Base-by-base conservation (phyloP, 1,140 invertebrate genomes). In the Maconellicoccus hirsutus region DNA sequence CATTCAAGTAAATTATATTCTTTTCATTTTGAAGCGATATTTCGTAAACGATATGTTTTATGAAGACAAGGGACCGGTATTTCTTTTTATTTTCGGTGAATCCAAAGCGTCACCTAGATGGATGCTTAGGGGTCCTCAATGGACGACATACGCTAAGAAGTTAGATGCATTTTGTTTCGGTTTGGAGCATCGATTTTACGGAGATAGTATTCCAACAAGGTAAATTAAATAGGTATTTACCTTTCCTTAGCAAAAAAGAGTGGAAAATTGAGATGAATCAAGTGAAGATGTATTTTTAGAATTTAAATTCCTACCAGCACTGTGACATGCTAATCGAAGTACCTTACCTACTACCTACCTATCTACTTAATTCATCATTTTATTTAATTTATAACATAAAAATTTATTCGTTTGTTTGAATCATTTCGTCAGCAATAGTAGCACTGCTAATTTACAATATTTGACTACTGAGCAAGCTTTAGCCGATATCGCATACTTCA, bases 171-270 rank as follows among this genome's bases (percentile, higher is more conserved):
- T 94, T 1, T 90, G 89, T 73, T 88, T 96, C 52, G 86, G 88
- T 79, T 74, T 97, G 29, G 94, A 97, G 78, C 94, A 98, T 81
- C 84, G 94, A 70, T 97, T 84, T 80, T 97, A 97, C 84, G 94
- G 94, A 73, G 86, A 92, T 79, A 95, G 92, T 80, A 89, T 87
- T 76, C 94, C 94, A 4, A 93, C 90, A 19, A 72, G 75, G 89
- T 90, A 82, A 80, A 3, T 52, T 52, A 4, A 8, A 14, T 52
- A 16, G 6, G 6, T 52, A 52, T 52, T 12, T 33, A 33, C 12
- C 12, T 33, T 33, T n/a, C n/a, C n/a, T n/a, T n/a, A n/a, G n/a
- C n/a, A n/a, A n/a, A n/a, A n/a, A n/a, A n/a, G n/a, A n/a, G n/a
- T n/a, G n/a, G n/a, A n/a, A n/a, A n/a, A n/a, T n/a, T n/a, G n/a